Conservation (phyloP, 2,797 vertebrate species). For the Mastacembelus armatus region DNA sequence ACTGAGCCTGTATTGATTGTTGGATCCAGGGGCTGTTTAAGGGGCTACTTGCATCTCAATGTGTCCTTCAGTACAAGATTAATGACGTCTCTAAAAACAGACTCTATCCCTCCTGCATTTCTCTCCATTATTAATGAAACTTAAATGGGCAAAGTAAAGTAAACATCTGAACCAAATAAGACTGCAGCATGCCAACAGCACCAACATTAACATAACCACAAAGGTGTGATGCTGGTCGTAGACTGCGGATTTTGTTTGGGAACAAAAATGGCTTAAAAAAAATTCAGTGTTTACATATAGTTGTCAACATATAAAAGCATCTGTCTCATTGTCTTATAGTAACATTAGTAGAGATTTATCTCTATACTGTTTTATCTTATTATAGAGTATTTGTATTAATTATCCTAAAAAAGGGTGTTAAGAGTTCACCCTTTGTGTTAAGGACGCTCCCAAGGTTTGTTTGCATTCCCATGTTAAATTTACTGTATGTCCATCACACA, state of each 20-base stretch:
- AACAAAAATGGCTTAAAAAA: not conserved
- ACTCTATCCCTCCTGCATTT: constrained; percentile 27
- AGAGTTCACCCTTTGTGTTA: not conserved
- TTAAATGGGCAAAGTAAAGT: constrained; percentile 29
- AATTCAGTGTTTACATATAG: not conserved
- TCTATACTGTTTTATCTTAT: not conserved
- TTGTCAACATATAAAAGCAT: not conserved
- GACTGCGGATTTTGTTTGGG: not conserved
- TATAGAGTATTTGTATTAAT: not conserved
- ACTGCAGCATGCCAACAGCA: not conserved
- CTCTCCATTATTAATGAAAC: constrained; percentile 62
- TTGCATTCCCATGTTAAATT: constrained; percentile 18
- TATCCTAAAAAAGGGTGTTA: not conserved
- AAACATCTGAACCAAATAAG: constrained; percentile 21
- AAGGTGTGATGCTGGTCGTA: not conserved
- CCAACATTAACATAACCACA: not conserved
- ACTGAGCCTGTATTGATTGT: constrained; percentile 71
- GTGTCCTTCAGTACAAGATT: constrained; percentile 64
- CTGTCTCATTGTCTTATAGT: not conserved
- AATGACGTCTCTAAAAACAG: constrained; percentile 50
- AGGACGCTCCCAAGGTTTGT: not conserved
- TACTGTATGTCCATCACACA: not conserved
- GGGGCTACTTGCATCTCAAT: constrained; percentile 67
- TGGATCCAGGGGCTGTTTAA: constrained; percentile 64
- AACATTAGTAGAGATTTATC: not conserved